Evolutionary conservation across 2,888 invertebrate genomes (phyloP), one percentile per base, ranked within the genome.

Genomic region (Cantharis nigra): DNA sequence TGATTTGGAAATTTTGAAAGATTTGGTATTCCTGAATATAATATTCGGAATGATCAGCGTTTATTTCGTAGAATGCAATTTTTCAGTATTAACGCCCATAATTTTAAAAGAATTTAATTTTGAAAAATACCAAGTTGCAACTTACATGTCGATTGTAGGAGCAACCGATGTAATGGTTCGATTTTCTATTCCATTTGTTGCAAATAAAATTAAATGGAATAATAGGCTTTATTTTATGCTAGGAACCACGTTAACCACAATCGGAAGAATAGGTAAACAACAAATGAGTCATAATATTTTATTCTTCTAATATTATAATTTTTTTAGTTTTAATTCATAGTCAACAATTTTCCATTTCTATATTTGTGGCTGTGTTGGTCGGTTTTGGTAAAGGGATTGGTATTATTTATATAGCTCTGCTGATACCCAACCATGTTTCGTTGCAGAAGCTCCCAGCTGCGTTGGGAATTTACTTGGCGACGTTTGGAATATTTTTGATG

Each of bases 341-440:
- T 30, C 91, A 91, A 80, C 89, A 90, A 11, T 93, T 91, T 84
- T 83, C 85, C 11, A 87, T 92, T 1, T 89, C 92, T 0, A 84
- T 94, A 23, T 80, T 90, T 14, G 91, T 93, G 13, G 92, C 93
- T 30, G 90, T 92, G 0, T 90, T 93, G 80, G 92, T 94, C 79
- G 94, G 94, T 0, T 90, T 92, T 76, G 93, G 93, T 18, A 94
- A 94, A 87, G 94, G 93, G 0, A 86, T 94, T 0, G 89, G 94
- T 74, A 94, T 94, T 4, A 93, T 94, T 7, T 94, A 94, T 83
- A 93, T 94, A 92, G 93, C 93, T 0, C 87, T 94, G 4, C 93
- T 94, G 11, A 93, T 94, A 82, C 94, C 94, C 3, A 91, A 92
- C 0, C 92, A 94, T 84, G 94, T 94, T 64, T 92, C 94, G 0